phyloP scores from a whole-genome alignment of 2,113 vertebrate species.

The Elanus axillaris region DNA sequence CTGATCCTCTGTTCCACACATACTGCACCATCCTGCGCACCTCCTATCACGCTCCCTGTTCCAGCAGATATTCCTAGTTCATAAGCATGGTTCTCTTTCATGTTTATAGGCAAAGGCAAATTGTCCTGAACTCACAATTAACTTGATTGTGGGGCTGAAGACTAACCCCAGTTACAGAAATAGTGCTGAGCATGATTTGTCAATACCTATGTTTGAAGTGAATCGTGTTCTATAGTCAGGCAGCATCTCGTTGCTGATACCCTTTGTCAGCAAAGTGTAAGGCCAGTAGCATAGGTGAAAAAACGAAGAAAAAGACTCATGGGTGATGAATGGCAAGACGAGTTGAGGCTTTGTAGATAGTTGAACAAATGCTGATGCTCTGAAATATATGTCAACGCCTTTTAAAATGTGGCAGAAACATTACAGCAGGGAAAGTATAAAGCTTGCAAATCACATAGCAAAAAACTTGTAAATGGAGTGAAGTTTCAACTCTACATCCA shows the following conservation, averaged over 20 bases:
- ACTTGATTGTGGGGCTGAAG: background rate
- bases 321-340: background rate
- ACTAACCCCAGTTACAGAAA: background rate
- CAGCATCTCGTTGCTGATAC: background rate
- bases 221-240: fast-evolving
- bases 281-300: background rate
- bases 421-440: background rate
- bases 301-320: background rate
- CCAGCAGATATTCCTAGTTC: background rate
- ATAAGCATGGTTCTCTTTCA: background rate
- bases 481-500: background rate
- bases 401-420: background rate
- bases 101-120: background rate
- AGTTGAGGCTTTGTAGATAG: background rate
- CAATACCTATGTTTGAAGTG: background rate
- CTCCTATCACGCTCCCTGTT: background rate
- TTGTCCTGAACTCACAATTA: background rate
- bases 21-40: background rate
- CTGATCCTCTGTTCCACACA: background rate
- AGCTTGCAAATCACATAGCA: background rate
- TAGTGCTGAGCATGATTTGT: background rate
- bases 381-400: background rate
- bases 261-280: background rate
- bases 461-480: background rate
- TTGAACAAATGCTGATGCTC: background rate